Percentiles rank a stretch among this genome's conserved stretches.
phyloP scores from a whole-genome alignment of 2,797 vertebrate species.

The Acipenser ruthenus region DNA sequence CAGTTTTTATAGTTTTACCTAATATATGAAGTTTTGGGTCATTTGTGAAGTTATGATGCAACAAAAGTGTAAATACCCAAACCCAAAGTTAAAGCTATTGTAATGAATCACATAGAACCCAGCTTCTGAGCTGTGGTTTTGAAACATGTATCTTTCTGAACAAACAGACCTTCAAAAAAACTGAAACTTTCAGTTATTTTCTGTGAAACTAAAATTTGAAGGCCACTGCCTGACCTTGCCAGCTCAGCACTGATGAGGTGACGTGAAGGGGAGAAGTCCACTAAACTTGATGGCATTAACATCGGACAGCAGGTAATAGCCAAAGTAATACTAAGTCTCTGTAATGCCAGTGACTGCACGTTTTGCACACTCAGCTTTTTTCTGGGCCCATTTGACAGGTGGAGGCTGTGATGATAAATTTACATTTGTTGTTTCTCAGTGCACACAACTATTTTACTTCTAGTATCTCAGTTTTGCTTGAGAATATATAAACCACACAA shows the following conservation, averaged over 20 bases:
- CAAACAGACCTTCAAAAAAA: constrained; percentile 22
- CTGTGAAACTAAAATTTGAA: constrained; percentile 44
- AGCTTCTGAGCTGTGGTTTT: constrained; percentile 11
- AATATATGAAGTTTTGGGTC: not conserved
- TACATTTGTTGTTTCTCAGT: no score
- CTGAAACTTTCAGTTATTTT: not conserved
- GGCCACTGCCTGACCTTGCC: constrained; percentile 54
- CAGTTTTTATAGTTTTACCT: no score
- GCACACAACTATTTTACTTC: no score
- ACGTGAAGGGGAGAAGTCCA: constrained; percentile 27
- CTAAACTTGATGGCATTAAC: constrained; percentile 10
- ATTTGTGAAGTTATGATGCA: not conserved
- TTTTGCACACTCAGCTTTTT: no score
- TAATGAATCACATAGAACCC: not conserved
- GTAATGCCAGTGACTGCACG: no score
- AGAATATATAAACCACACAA: no score
- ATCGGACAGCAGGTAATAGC: constrained; percentile 22
- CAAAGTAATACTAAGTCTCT: no score
- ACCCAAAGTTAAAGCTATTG: constrained; percentile 7
- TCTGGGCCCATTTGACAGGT: no score
- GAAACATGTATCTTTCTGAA: constrained; percentile 13
- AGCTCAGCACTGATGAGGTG: constrained; percentile 47
- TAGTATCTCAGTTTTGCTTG: no score
- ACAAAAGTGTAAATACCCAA: not conserved
- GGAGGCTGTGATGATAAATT: no score